These are phyloP conservation scores for Pyrgilauda ruficollis DNA, from an alignment of 2,113 vertebrate genomes.

Conservation along the genomic window DNA sequence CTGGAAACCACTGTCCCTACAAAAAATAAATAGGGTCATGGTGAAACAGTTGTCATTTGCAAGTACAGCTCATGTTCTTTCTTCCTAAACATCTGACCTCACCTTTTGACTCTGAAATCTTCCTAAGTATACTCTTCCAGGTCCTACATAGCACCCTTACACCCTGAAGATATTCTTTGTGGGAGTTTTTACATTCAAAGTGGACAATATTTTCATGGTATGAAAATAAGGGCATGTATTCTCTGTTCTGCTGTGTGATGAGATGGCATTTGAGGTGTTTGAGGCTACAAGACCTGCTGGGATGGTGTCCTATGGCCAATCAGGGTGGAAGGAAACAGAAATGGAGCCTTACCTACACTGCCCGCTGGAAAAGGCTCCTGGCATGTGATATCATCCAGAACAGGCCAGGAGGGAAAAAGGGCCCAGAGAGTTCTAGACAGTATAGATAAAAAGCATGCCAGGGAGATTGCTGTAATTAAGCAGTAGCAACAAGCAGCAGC, in stretches of 20 bases:
- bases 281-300: background rate
- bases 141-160: background rate
- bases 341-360: background rate
- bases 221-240: background rate
- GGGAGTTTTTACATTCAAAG: background rate
- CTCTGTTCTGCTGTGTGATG: background rate
- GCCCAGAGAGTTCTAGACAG: background rate
- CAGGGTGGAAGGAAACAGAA: background rate
- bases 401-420: background rate
- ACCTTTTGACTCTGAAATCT: background rate
- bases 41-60: background rate
- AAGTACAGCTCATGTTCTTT: background rate
- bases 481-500: background rate
- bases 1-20: background rate
- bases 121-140: background rate
- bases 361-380: background rate
- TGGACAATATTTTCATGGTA: background rate
- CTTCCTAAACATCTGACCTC: background rate
- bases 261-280: background rate
- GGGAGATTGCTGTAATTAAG: background rate
- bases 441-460: background rate
- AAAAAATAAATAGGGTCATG: background rate
- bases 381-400: background rate
- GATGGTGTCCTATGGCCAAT: fast-evolving
- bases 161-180: background rate